Percentiles rank a stretch among this genome's conserved stretches.
phyloP scores from a whole-genome alignment of 2,797 vertebrate species.

The Sebastiscus tertius region DNA sequence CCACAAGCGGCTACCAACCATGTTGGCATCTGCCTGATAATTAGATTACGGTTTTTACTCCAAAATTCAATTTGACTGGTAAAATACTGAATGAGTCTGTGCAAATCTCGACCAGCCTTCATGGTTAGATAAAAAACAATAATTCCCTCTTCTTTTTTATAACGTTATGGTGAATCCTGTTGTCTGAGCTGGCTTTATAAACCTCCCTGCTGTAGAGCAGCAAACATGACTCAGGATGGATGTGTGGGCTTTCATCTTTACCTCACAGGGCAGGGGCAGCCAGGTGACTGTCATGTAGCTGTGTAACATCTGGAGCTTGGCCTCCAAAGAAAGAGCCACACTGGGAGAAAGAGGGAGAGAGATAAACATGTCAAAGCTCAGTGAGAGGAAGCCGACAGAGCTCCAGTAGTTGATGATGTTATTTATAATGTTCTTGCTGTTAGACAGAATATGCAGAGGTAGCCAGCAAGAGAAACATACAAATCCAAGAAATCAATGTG shows the following conservation, averaged over 20 bases:
- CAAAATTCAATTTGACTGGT: background rate
- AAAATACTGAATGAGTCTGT: background rate
- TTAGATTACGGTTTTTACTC: background rate
- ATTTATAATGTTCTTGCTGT: background rate
- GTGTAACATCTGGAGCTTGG: conserved; percentile 94
- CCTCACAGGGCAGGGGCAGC: conserved; percentile 93
- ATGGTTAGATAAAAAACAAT: background rate
- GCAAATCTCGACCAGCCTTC: background rate
- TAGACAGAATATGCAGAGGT: background rate
- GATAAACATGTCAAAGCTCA: background rate
- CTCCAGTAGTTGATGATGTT: background rate
- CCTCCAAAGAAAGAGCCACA: conserved; percentile 93
- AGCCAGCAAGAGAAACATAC: background rate
- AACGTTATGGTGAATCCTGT: background rate
- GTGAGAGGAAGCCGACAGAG: background rate
- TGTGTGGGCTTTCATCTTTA: conserved; percentile 75
- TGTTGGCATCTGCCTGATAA: background rate
- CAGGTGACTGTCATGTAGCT: conserved; percentile 93
- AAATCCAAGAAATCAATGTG: background rate
- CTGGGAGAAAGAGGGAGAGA: conserved; percentile 66
- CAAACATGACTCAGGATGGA: background rate
- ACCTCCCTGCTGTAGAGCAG: background rate
- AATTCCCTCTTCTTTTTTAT: background rate
- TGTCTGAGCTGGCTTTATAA: background rate
- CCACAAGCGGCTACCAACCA: background rate